These are phyloP conservation scores for Xiphorhynchus elegans DNA, from an alignment of 2,113 vertebrate species.

Conservation along the genomic window DNA sequence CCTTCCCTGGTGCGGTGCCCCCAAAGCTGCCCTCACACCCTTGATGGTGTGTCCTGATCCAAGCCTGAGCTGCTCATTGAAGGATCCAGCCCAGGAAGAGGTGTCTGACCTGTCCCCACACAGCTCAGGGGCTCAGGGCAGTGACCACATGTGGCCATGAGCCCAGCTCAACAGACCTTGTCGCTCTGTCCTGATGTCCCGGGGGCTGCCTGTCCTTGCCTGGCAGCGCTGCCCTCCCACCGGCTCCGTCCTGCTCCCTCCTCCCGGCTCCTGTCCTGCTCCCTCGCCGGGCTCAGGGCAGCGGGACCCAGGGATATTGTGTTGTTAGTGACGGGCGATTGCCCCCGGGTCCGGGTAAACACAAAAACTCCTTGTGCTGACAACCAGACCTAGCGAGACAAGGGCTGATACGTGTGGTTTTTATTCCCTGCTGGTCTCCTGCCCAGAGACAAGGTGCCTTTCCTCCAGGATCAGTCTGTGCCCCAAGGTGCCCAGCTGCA, in stretches of 20 bases:
- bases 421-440: neutral
- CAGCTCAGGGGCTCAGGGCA: neutral
- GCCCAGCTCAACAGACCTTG: neutral
- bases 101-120: neutral
- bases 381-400: conserved; percentile 3
- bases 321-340: conserved; percentile 51
- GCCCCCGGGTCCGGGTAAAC: conserved; percentile 13
- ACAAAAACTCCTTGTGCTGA: neutral
- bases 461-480: neutral
- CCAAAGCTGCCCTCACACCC: neutral
- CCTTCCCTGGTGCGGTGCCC: accelerated
- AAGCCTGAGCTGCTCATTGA: neutral
- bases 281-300: neutral
- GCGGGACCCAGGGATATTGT: neutral
- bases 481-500: neutral
- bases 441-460: conserved; percentile 19
- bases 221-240: neutral
- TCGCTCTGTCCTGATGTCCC: conserved; percentile 11
- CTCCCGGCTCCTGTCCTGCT: neutral
- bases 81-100: neutral
- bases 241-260: neutral
- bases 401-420: neutral
- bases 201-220: neutral
- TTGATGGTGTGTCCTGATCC: neutral
- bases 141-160: accelerated